Base-by-base conservation (phyloP, 2,797 vertebrate genomes). In the Siniperca scherzeri region DNA sequence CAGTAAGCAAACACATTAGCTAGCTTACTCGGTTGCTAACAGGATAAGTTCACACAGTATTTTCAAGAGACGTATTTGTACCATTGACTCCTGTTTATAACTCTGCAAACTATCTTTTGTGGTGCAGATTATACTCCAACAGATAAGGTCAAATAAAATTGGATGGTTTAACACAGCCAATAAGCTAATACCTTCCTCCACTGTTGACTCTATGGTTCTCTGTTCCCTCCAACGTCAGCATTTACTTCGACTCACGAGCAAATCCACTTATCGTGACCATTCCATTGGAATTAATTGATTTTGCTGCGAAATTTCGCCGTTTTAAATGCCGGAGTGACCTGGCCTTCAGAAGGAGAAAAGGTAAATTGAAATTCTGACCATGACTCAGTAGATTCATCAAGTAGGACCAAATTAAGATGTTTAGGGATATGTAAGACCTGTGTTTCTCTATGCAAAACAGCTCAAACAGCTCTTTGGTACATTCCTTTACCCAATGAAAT, bases 401-500 rank as follows among this genome's bases (percentile, higher is more conserved):
- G 60, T 19, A 68, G 46, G 55, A 73, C 25, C 25, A 22, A 77
- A 70, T 25, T n/a, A 0, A 6, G 48, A 81, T 57, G 42, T 56
- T 27, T 14, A 59, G 44, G 27, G 21, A 50, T 40, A 27, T 53
- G 53, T 42, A 77, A 71, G 46, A 60, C 25, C 5, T 22, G 11
- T 14, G 46, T 79, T 67, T 69, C 68, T 57, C 40, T 70, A 21
- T 25, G n/a, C 40, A 50, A 70, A 65, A 69, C 56, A 21, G 66
- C 74, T 81, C 50, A 17, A 52, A 80, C 36, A 74, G 67, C 71
- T 93, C 87, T 94, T 93, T 93, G 92, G 91, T 88, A 79, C 87
- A 78, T 87, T 83, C 75, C 76, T 56, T 68, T 30, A 65, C 69
- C 70, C 56, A 16, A 42, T 25, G 82, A 85, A 89, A 83, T 68